phyloP scores from a whole-genome alignment of 2,888 invertebrate genomes.

The Himalopsyche kuldschensis region DNA sequence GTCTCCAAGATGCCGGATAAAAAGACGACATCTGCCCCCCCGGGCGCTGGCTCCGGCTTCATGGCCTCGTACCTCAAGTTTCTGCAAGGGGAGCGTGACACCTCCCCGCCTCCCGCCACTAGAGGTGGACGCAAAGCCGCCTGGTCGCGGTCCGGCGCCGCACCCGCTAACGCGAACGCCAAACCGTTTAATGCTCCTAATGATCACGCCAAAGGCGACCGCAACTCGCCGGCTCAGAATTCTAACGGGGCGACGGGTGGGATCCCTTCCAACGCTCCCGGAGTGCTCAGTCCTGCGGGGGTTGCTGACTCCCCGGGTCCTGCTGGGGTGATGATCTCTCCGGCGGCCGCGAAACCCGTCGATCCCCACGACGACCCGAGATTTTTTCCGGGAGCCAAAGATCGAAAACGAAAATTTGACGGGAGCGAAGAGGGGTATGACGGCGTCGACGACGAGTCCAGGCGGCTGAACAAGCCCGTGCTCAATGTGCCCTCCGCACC shows the following conservation, averaged over 20 bases:
- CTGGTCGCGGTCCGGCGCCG: slow-evolving; percentile 60
- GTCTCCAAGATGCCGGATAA: slow-evolving; percentile 60
- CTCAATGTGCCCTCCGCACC: slow-evolving; percentile 59
- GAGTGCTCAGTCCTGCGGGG: slow-evolving; percentile 43
- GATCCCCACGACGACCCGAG: slow-evolving; percentile 70
- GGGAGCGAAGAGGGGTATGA: slow-evolving; percentile 69
- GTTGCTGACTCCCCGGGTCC: slow-evolving; percentile 48
- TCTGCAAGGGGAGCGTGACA: slow-evolving; percentile 79
- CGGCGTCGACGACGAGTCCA: slow-evolving; percentile 57
- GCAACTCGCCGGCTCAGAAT: slow-evolving; percentile 53
- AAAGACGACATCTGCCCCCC: slow-evolving; percentile 62
- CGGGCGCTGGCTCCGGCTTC: slow-evolving; percentile 72
- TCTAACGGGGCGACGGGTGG: slow-evolving; percentile 53
- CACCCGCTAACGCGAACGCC: slow-evolving; percentile 50
- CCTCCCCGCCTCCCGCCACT: slow-evolving; percentile 75
- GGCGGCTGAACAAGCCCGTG: slow-evolving; percentile 55
- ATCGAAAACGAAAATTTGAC: slow-evolving; percentile 70
- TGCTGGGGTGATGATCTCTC: slow-evolving; percentile 50
- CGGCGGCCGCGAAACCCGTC: slow-evolving; percentile 51
- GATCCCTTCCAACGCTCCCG: slow-evolving; percentile 42
- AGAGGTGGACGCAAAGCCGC: slow-evolving; percentile 68
- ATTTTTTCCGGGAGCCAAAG: slow-evolving; percentile 73
- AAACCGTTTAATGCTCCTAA: slow-evolving; percentile 44
- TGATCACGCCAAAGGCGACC: slow-evolving; percentile 40
- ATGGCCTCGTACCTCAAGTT: slow-evolving; percentile 88